Conservation (phyloP, 2,888 invertebrate genomes). For the Drosophila picticornis region DNA sequence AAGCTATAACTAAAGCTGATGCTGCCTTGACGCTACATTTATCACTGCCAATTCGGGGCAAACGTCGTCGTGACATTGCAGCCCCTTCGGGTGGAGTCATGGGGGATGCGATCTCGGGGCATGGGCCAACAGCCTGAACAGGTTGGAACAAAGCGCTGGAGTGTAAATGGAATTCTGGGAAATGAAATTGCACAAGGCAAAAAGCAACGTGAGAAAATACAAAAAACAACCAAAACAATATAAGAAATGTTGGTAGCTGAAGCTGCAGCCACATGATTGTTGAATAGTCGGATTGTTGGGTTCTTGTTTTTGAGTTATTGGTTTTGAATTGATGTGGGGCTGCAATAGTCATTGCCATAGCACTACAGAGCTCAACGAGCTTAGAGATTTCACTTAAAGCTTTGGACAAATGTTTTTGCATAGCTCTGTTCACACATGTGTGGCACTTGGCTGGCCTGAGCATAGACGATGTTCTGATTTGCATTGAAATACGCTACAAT, state of each 20-base stretch:
- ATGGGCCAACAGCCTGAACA: conserved; percentile 2
- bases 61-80: conserved; percentile 55
- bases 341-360: conserved; percentile 26
- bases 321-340: conserved; percentile 72
- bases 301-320: conserved; percentile 77
- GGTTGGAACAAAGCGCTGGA: conserved; percentile 64
- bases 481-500: conserved; percentile 43
- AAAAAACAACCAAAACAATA: conserved; percentile 23
- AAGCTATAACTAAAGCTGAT: conserved; percentile 25
- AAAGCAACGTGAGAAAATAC: conserved; percentile 24
- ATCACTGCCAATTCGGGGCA: conserved; percentile 75
- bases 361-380: conserved; percentile 42
- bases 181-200: conserved; percentile 69
- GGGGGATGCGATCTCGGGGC: conserved; percentile 16
- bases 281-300: conserved; percentile 39
- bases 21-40: conserved; percentile 66
- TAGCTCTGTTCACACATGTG: conserved; percentile 53
- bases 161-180: conserved; percentile 76
- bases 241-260: conserved; percentile 56
- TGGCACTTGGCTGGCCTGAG: conserved; percentile 40
- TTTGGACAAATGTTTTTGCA: conserved; percentile 53
- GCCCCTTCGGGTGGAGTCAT: conserved; percentile 24
- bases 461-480: conserved; percentile 38
- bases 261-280: conserved; percentile 73
- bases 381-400: conserved; percentile 58